Base-by-base conservation (phyloP, 2,888 invertebrate genomes). In the Cordylochernes scorpioides region DNA sequence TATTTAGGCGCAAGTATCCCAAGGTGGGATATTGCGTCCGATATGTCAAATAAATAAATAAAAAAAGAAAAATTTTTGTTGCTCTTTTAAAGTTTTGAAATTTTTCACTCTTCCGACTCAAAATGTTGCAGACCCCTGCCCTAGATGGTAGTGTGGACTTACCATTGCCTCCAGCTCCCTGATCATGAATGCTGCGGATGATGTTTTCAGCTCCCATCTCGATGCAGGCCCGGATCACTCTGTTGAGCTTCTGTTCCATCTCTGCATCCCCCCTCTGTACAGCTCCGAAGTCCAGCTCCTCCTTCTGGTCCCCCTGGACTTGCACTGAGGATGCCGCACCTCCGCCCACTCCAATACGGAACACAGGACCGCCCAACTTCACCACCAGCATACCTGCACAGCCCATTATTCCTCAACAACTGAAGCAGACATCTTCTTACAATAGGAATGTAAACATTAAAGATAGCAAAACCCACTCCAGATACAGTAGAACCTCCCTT, bases 271-370 rank as follows among this genome's bases (percentile, higher is more conserved):
- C 80, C 57, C 86, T 64, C 55, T 97, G 94, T 0, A 97, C 94
- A 1, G 94, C 94, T 39, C 80, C 80, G 46, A 86, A 91, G 54
- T 97, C 94, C 17, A 91, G 55, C 29, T 77, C 72, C 1, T 68
- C 67, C 40, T 64, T 71, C 43, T 80, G 71, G 40, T 71, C 72
- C 1, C 88, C 91, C 55, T 86, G 86, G 2, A 86, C 74, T 45
- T 82, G 72, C 5, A 88, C 77, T 0, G 91, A 91, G 40, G 86
- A 86, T 0, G 94, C 94, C 1, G 91, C 75, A n/a, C 94, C 94
- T 7, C 94, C 94, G 8, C 94, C 94, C 4, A 97, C 84, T 1
- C 94, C 94, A 49, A 97, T 94, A 38, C 94, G 64, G 53, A 91
- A 94, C 25, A 86, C 84, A 0, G 94, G 94, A 0, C 94, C 94